Evolutionary conservation across 1,140 invertebrate genomes (phyloP).

Genomic region (Hycleus cichorii): DNA sequence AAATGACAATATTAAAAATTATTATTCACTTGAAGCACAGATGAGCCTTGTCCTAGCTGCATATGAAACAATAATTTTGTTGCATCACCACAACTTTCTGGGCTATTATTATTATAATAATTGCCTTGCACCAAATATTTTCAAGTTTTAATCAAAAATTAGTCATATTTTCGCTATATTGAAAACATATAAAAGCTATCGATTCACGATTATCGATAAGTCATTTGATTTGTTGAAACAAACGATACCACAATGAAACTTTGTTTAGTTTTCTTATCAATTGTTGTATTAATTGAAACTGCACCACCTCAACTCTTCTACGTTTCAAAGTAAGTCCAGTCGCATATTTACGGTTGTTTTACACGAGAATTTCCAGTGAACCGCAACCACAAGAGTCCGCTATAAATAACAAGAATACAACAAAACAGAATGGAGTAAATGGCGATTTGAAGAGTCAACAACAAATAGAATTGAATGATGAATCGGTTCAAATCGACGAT

Average conservation of each 20-base stretch:
- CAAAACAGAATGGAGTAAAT: conserved; percentile 2
- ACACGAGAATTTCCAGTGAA: conserved; percentile 7
- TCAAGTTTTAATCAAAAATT: neutral
- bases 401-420: conserved; percentile 3
- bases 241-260: conserved; percentile 1
- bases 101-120: neutral
- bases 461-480: conserved; percentile 18
- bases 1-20: conserved; percentile 8
- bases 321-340: conserved; percentile 4
- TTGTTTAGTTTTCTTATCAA: neutral
- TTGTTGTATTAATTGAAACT: neutral
- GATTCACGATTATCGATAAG: neutral
- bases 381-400: conserved; percentile 3
- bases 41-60: conserved; percentile 5
- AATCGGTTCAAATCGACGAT: conserved; percentile 10
- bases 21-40: conserved; percentile 3
- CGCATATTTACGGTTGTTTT: conserved; percentile 1
- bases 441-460: neutral
- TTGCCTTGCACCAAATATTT: neutral
- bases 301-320: neutral
- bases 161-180: neutral
- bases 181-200: neutral
- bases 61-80: conserved; percentile 8
- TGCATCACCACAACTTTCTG: neutral
- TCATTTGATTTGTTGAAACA: neutral